phyloP scores from a whole-genome alignment of 2,797 vertebrate genomes.

The Acestrorhynchus altus region DNA sequence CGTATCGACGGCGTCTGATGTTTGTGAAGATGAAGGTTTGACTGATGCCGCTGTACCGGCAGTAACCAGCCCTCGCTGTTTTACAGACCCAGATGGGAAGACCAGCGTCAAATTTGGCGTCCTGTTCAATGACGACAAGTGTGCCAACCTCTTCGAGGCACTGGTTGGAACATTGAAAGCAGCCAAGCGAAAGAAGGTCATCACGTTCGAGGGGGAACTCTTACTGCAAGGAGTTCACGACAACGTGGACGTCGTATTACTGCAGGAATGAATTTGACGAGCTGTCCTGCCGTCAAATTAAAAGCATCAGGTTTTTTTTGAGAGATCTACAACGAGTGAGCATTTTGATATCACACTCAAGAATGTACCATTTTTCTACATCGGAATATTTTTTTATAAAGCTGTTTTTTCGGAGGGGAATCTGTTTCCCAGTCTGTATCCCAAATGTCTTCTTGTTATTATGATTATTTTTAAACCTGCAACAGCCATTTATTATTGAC shows the following conservation, averaged over 20 bases:
- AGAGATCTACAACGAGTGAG: slow-evolving; percentile 19
- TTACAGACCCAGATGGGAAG: slow-evolving; percentile 87
- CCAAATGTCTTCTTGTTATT: neutral
- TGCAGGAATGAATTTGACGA: slow-evolving; percentile 69
- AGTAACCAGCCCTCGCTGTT: neutral
- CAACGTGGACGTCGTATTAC: slow-evolving; percentile 86
- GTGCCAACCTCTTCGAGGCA: slow-evolving; percentile 98
- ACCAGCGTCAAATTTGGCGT: slow-evolving; percentile 91
- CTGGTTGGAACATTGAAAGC: slow-evolving; percentile 94
- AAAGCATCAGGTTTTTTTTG: neutral
- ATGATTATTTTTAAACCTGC: neutral
- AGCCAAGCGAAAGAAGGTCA: slow-evolving; percentile 87
- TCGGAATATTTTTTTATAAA: slow-evolving; percentile 53
- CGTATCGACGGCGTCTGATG: no score
- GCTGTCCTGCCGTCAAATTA: slow-evolving; percentile 14
- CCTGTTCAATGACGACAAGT: slow-evolving; percentile 90
- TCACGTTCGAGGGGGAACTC: slow-evolving; percentile 86
- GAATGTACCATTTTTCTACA: slow-evolving; percentile 61
- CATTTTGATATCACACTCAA: slow-evolving; percentile 52
- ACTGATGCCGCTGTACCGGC: neutral
- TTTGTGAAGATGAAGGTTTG: no score
- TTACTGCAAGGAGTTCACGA: slow-evolving; percentile 97
- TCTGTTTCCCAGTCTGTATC: slow-evolving; percentile 10
- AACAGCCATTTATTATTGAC: slow-evolving; percentile 63
- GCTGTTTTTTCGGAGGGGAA: slow-evolving; percentile 36